A percentile compares a stretch with the other conserved stretches of the same genome.
These are phyloP conservation scores for Capitulum mitella DNA, from an alignment of 2,888 invertebrate genomes.

Conservation along the genomic window DNA sequence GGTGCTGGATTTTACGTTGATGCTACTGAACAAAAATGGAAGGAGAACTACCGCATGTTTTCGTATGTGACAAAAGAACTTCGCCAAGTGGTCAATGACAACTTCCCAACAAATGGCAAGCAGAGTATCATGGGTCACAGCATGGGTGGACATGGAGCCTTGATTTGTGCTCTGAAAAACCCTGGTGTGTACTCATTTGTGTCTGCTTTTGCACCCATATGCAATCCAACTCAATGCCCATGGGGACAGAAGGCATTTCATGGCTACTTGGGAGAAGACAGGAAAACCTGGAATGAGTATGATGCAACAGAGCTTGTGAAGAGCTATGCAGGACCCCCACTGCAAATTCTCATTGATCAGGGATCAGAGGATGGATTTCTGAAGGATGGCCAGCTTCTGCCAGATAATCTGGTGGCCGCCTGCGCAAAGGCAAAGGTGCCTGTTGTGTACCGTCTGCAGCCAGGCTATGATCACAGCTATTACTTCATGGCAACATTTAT, in stretches of 20 bases:
- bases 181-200: slow-evolving; percentile 76
- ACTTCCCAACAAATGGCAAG: slow-evolving; percentile 52
- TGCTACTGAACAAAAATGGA: slow-evolving; percentile 86
- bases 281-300: slow-evolving; percentile 71
- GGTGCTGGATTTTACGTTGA: slow-evolving; percentile 95
- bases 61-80: slow-evolving; percentile 86
- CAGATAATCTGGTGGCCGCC: slow-evolving; percentile 70
- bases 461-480: slow-evolving; percentile 92
- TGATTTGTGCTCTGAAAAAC: slow-evolving; percentile 81
- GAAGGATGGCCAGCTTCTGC: slow-evolving; percentile 64
- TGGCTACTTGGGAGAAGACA: slow-evolving; percentile 61
- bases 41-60: slow-evolving; percentile 87
- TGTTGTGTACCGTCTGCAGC: slow-evolving; percentile 61
- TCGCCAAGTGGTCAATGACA: slow-evolving; percentile 61
- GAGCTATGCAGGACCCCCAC: slow-evolving; percentile 71
- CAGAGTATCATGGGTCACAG: slow-evolving; percentile 52
- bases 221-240: slow-evolving; percentile 71
- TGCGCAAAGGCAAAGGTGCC: slow-evolving; percentile 62
- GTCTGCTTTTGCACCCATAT: slow-evolving; percentile 92
- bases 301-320: slow-evolving; percentile 79
- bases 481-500: slow-evolving; percentile 87
- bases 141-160: slow-evolving; percentile 97
- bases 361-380: slow-evolving; percentile 77
- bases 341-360: slow-evolving; percentile 84
- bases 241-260: slow-evolving; percentile 82